phyloP scores from a whole-genome alignment of 2,113 vertebrate species.

The Archocentrus centrarchus region DNA sequence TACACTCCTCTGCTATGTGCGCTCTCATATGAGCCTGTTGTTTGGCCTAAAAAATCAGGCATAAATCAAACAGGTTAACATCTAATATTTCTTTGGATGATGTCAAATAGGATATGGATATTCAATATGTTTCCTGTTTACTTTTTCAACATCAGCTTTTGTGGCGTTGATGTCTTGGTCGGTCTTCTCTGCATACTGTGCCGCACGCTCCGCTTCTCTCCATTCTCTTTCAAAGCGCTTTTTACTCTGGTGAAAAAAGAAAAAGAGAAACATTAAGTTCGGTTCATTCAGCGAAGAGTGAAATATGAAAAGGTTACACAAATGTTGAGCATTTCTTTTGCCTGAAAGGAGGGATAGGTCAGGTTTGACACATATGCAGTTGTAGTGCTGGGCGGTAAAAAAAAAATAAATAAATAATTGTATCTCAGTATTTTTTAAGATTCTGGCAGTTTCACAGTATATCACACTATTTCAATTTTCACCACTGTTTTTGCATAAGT shows the following conservation, averaged over 20 bases:
- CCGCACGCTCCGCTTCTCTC: conserved; percentile 88
- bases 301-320: conserved; percentile 25
- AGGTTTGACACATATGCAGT: not conserved
- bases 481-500: not conserved
- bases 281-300: conserved; percentile 3
- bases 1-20: conserved; percentile 89
- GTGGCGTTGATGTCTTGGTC: conserved; percentile 92
- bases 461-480: not conserved
- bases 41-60: conserved; percentile 82
- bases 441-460: not conserved
- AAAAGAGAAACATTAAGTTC: not conserved
- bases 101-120: not conserved
- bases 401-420: not conserved
- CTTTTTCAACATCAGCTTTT: conserved; percentile 91
- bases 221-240: conserved; percentile 91
- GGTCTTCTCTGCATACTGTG: conserved; percentile 85
- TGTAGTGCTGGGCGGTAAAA: not conserved
- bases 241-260: conserved; percentile 82
- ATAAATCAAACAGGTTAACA: conserved; percentile 10
- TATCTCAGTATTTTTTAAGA: not conserved
- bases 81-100: not conserved
- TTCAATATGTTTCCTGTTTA: not conserved
- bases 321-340: conserved; percentile 26
- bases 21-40: conserved; percentile 87
- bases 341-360: not conserved